Evolutionary conservation across 2,113 vertebrate species (phyloP), one percentile per base, ranked within the genome.

Genomic region (Chionodraco myersi): DNA sequence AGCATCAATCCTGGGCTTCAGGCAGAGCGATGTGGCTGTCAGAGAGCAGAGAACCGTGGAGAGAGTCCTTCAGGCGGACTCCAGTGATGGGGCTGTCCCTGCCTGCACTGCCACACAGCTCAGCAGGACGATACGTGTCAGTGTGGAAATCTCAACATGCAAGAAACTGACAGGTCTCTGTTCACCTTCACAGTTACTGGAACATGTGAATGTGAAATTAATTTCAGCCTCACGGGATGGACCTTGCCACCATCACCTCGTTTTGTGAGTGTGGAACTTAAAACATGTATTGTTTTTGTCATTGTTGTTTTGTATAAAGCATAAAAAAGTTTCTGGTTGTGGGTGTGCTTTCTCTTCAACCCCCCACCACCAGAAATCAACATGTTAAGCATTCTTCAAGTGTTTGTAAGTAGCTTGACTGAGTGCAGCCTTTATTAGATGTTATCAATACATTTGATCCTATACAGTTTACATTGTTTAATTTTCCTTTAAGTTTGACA

Each of bases 261-360:
- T 83, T 83, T 82, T 84, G 57, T 87, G 72, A 60, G 34, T 77
- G 62, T 71, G 48, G 60, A 73, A 79, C 80, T 71, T 6, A 73
- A 21, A 57, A 78, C 48, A 59, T 83, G 79, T 88, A 72, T 83
- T 85, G 83, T 79, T 90, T 87, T 78, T 68, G 77, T 86, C 74
- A 66, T 87, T 87, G 61, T 72, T 82, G 10, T 86, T 91, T 90
- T 91, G 52, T 90, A 92, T 92, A 92, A 92, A 91, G 58, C 34
- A 26, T 59, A 30, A 26, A 85, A 77, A 73, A 9, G 53, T 30
- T 72, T 49, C 14, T 56, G 45, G 49, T 34, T 59, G 34, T 16
- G 56, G 41, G 1, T n/a, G 26, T 56, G 10, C 18, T 12, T 16
- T 16, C 11, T 23, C 49, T 11, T 26, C n/a, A 12, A 12, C 26